These are phyloP conservation scores for Lates calcarifer DNA, from an alignment of 2,113 vertebrate species.

Conservation along the genomic window DNA sequence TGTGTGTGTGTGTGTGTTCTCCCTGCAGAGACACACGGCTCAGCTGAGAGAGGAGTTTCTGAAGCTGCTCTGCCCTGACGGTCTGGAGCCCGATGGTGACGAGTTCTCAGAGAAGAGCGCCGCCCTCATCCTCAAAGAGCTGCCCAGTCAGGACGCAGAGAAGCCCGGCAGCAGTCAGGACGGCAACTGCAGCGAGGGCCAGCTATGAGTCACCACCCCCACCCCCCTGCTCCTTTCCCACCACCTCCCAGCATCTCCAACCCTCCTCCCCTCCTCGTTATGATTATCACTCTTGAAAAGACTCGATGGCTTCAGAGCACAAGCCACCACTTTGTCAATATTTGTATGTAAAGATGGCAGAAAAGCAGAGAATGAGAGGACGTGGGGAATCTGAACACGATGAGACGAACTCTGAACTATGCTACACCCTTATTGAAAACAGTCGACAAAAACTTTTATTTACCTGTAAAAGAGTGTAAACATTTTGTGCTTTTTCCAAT, in stretches of 20 bases:
- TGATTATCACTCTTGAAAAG: constrained; percentile 74
- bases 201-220: constrained; percentile 88
- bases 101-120: constrained; percentile 89
- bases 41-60: constrained; percentile 96
- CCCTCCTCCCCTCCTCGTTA: constrained; percentile 65
- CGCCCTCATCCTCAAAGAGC: constrained; percentile 87
- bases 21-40: constrained; percentile 93
- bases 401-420: constrained; percentile 85
- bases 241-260: constrained; percentile 70
- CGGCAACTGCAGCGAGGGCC: constrained; percentile 89
- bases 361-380: constrained; percentile 85
- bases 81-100: constrained; percentile 91
- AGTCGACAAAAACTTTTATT: constrained; percentile 96
- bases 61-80: constrained; percentile 96
- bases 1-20: not conserved
- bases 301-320: constrained; percentile 93
- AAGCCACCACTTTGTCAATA: constrained; percentile 98
- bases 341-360: constrained; percentile 99
- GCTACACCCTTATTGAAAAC: constrained; percentile 92
- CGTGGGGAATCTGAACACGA: constrained; percentile 25
- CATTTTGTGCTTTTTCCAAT: constrained; percentile 99
- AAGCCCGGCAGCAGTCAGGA: constrained; percentile 93
- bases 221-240: constrained; percentile 68
- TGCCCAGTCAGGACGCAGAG: constrained; percentile 88
- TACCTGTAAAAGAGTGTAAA: constrained; percentile 99